Base-by-base conservation (phyloP, 2,888 invertebrate species). In the Monochamus alternatus region DNA sequence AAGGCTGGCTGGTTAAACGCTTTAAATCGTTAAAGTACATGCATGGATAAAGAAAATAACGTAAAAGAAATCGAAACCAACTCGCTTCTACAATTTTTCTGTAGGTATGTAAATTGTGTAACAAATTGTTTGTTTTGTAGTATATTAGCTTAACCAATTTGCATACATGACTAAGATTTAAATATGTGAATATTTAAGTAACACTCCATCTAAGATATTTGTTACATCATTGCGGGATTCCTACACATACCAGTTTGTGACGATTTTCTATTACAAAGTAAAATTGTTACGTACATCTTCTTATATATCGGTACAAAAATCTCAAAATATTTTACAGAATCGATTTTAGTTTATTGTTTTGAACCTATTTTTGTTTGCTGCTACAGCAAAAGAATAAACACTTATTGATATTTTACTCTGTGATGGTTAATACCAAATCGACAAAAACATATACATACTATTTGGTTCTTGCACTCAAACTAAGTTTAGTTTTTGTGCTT, bases 171-270 rank as follows among this genome's bases (percentile, higher is more conserved):
- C 52, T 66, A 52, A 52, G 12, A 32, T 66, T 52, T 51, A 66
- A 66, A 66, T 32, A 31, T 32, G 31, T 32, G 5, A 65, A 65
- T 65, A 51, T 64, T 64, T 51, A 65, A 5, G 12, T 31, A 62
- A 10, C 30, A 10, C 31, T 65, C n/a, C 47, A 30, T 47, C 51
- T 66, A 12, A 31, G 51, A 2, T 10, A 32, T 52, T 32, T 51
- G 31, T 66, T 66, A 66, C 30, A 66, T 52, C 66, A 66, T 30
- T 14, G 52, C 12, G 10, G 30, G 10, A 65, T 51, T 66, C 12
- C 52, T 32, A 52, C 66, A 3, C 66, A 51, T 51, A 43, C 51
- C 30, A 47, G 30, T 10, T 60, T 32, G 3, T 10, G 31, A 7
- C 38, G 7, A 38, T 38, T 7, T 38, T 38, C 38, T 38, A 38